Base-by-base conservation (phyloP, 2,113 vertebrate genomes). In the Corapipo altera region DNA sequence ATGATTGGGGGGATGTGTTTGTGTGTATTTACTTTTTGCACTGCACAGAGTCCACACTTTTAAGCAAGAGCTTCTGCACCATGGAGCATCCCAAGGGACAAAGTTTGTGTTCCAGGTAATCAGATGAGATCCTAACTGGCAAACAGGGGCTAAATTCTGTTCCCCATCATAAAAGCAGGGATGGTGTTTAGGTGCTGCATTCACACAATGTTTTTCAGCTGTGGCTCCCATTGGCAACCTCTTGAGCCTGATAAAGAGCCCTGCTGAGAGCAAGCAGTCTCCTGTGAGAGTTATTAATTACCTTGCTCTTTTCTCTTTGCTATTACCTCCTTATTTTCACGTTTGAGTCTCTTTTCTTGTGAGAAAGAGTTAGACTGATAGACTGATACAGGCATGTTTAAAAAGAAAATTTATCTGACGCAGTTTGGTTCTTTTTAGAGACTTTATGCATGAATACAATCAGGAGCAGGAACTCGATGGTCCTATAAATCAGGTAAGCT, bases 401-500 rank as follows among this genome's bases (percentile, higher is more conserved):
- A 64, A 73, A 67, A 74, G 48, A 62, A 70, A 70, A 70, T 13
- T 9, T 46, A 33, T 74, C 74, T 92, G 55, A n/a, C 78, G 71
- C 21, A 73, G 5, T 66, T 88, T 89, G 64, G 35, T 33, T 80
- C 58, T 39, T 92, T 93, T 73, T 83, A 43, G 82, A 66, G 14
- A 30, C 33, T 80, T 73, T 52, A 44, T 57, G n/a, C 33, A 28
- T 80, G 73, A 84, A 71, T 71, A 81, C 59, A 82, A 61, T 37
- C 51, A 65, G 77, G 90, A 92, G 44, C 27, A 75, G 73, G 32
- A 84, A 57, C 41, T 72, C 1, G 1, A 12, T 61, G 75, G 61
- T 83, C 33, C 51, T 72, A 44, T 90, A 89, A 93, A 93, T 93
- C 69, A 89, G 83, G 66, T 78, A 69, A 96, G 76, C 30, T 64